Percentiles rank a stretch among this genome's conserved stretches.
phyloP scores from a whole-genome alignment of 1,140 invertebrate genomes.

The Saccostrea echinata region DNA sequence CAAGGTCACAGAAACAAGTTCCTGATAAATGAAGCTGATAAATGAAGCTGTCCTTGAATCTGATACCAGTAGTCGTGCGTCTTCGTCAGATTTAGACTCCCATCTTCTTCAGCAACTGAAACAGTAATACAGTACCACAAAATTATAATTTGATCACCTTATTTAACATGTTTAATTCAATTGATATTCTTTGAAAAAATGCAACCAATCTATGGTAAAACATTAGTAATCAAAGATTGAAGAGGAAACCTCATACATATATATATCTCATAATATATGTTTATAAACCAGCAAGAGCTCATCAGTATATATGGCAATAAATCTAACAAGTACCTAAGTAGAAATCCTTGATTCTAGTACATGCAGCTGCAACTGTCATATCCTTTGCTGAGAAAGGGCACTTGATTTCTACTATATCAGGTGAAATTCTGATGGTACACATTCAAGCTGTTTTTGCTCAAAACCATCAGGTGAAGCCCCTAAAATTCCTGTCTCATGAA shows the following conservation, averaged over 20 bases:
- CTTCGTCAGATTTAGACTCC: not conserved
- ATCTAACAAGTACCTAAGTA: not conserved
- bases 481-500: not conserved
- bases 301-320: too few relatives aligned
- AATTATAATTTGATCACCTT: too few relatives aligned
- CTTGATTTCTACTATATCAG: not conserved
- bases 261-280: too few relatives aligned
- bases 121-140: too few relatives aligned
- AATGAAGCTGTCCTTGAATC: not conserved
- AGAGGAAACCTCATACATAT: too few relatives aligned
- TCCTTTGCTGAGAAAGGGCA: not conserved
- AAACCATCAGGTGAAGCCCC: not conserved
- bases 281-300: too few relatives aligned
- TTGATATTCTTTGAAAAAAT: too few relatives aligned
- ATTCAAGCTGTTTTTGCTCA: not conserved
- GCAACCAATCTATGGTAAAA: too few relatives aligned
- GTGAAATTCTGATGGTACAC: constrained; percentile 11
- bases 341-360: not conserved
- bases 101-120: too few relatives aligned
- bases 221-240: too few relatives aligned
- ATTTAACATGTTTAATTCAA: too few relatives aligned
- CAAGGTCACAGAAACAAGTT: not conserved
- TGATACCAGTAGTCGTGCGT: not conserved
- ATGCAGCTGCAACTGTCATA: not conserved
- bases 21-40: too few relatives aligned